phyloP scores from a whole-genome alignment of 2,797 vertebrate genomes.

The Toxotes lorentzi region DNA sequence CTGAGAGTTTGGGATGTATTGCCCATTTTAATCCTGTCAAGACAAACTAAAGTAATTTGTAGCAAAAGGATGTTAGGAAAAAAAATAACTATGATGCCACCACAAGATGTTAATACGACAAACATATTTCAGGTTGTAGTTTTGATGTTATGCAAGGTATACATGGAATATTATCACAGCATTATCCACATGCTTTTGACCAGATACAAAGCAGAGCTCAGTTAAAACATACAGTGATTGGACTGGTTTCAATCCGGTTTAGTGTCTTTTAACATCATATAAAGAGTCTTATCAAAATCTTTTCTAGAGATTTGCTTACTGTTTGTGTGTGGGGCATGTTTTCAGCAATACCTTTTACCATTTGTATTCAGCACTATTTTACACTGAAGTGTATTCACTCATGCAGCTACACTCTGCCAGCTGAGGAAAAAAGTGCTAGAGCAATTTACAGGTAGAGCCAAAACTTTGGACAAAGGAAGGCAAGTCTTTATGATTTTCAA shows the following conservation, averaged over 20 bases:
- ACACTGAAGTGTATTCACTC: constrained; percentile 3
- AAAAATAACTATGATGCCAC: constrained; percentile 3
- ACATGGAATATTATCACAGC: neutral
- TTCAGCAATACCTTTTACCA: neutral
- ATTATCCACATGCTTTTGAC: too few relatives aligned
- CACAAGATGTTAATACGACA: neutral
- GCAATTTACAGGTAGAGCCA: constrained; percentile 29
- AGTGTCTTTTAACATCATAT: neutral
- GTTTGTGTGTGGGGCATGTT: neutral
- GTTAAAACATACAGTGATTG: too few relatives aligned
- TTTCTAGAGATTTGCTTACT: neutral
- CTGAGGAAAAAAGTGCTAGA: constrained; percentile 30
- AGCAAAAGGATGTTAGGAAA: constrained; percentile 10
- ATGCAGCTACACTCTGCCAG: neutral
- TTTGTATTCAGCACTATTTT: constrained; percentile 11
- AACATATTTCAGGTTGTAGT: neutral
- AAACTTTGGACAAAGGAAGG: constrained; percentile 35
- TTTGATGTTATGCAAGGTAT: neutral
- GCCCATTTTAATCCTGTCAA: constrained; percentile 55
- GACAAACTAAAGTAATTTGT: constrained; percentile 25
- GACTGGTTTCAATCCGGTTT: neutral
- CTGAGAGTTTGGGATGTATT: constrained; percentile 52
- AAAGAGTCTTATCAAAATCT: neutral
- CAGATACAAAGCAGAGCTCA: too few relatives aligned
- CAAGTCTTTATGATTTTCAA: constrained; percentile 62